Evolutionary conservation across 2,113 vertebrate species (phyloP), one percentile per base, ranked within the genome.

Genomic region (Poeciliopsis retropinna): DNA sequence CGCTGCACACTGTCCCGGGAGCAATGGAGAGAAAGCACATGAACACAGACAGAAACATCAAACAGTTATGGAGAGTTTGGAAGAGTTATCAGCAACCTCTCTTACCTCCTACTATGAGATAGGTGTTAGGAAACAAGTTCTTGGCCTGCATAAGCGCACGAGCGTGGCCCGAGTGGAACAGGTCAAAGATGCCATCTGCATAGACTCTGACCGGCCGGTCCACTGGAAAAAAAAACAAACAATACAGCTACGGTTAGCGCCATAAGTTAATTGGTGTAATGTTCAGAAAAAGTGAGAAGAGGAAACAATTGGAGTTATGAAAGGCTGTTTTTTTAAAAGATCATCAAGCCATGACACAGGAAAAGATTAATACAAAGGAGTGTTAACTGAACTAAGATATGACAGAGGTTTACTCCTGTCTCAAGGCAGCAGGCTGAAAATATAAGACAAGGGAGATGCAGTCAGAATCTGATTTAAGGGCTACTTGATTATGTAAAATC

Each of bases 121-220:
- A 97, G 90, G 97, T 97, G 92, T 99, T 99, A 68, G 98, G 98
- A 84, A 99, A 99, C 67, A 99, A 95, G 87, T 97, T 97, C 95
- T 99, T 99, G 90, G 98, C 98, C 94, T 99, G 98, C 98, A 99
- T 99, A 87, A 99, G 96, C 73, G 98, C 98, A 72, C 98, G 96
- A 79, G 98, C 98, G 2, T 99, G 98, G 75, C 98, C 98, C 1
- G 98, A 96, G 85, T 99, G 98, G 92, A 99, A 99, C 80, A 99
- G 95, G 93, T 99, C 98, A 91, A 99, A 99, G 93, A 99, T 99
- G 78, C 98, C 98, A 92, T 99, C 98, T 70, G 98, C 98, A 62
- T 99, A 99, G 9, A 99, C 97, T 92, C 98, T 95, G 87, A 98
- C 98, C 2, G 98, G 97, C 76, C 98, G 95, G 90, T 98, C 97